Evolutionary conservation across 2,113 vertebrate species (phyloP).

Genomic region (Baryphthengus martii): DNA sequence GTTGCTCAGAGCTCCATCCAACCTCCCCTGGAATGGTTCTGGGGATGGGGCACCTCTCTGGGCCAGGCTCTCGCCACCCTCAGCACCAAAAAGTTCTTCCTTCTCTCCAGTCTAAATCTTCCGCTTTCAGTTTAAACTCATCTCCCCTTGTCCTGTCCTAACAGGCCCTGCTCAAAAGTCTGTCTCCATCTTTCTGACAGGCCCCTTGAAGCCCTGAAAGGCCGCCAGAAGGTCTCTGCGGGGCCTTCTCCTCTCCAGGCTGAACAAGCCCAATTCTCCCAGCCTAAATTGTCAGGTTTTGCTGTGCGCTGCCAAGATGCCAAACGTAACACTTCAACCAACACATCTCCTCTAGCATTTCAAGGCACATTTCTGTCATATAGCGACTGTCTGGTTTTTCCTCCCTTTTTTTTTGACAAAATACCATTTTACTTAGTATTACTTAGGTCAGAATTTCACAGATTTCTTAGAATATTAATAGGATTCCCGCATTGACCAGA

Average conservation of each 20-base stretch:
- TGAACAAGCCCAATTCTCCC: not conserved
- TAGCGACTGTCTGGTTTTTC: no score
- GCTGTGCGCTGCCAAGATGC: not conserved
- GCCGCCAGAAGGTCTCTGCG: not conserved
- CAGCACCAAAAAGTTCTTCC: not conserved
- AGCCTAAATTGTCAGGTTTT: not conserved
- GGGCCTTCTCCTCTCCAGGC: not conserved
- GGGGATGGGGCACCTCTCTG: not conserved
- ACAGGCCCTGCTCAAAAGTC: not conserved
- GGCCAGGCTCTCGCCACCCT: not conserved
- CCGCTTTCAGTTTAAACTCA: not conserved
- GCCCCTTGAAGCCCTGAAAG: no score
- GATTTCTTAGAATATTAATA: not conserved
- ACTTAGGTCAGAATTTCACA: not conserved
- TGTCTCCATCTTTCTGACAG: not conserved
- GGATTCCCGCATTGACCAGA: not conserved
- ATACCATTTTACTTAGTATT: not conserved
- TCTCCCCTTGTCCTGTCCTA: no score
- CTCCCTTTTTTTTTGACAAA: not conserved
- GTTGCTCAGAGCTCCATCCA: not conserved
- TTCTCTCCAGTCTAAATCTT: not conserved
- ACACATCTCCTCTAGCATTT: not conserved
- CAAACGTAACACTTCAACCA: not conserved
- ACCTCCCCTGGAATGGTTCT: not conserved
- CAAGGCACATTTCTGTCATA: not conserved